Evolutionary conservation across 2,113 vertebrate species (phyloP).

Genomic region (Castor canadensis): DNA sequence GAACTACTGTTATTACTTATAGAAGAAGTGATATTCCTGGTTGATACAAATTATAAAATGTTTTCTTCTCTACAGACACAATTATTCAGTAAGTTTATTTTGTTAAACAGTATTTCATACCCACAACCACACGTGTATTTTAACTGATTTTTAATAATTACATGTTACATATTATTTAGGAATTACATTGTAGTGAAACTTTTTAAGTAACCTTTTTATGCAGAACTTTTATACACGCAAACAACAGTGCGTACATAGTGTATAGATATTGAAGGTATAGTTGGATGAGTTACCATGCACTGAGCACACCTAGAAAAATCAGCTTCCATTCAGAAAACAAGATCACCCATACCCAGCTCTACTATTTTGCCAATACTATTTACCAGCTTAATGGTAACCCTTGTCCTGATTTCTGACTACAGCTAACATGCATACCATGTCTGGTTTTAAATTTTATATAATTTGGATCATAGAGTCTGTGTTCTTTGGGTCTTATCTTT

Average conservation of each 20-base stretch:
- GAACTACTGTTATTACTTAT: not conserved
- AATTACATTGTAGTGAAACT: not conserved
- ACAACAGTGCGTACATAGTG: no score
- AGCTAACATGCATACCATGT: not conserved
- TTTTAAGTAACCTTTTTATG: not conserved
- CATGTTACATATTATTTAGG: not conserved
- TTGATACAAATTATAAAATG: not conserved
- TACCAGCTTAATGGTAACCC: not conserved
- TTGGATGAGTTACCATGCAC: not conserved
- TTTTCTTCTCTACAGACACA: not conserved
- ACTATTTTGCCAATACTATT: not conserved
- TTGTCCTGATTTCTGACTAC: not conserved
- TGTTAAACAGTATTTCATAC: not conserved
- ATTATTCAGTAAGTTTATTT: not conserved
- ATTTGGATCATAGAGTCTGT: not conserved
- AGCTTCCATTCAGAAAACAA: not conserved
- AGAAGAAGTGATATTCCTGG: not conserved
- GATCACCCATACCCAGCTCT: not conserved
- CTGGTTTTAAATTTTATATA: not conserved
- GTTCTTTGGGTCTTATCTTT: not conserved
- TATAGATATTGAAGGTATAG: not conserved
- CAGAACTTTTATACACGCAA: not conserved
- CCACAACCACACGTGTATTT: not conserved
- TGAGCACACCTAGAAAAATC: not conserved
- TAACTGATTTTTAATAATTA: not conserved